Evolutionary conservation across 2,797 vertebrate species (phyloP), one percentile per base, ranked within the genome.

Genomic region (Lepidocolaptes lacrymiger): DNA sequence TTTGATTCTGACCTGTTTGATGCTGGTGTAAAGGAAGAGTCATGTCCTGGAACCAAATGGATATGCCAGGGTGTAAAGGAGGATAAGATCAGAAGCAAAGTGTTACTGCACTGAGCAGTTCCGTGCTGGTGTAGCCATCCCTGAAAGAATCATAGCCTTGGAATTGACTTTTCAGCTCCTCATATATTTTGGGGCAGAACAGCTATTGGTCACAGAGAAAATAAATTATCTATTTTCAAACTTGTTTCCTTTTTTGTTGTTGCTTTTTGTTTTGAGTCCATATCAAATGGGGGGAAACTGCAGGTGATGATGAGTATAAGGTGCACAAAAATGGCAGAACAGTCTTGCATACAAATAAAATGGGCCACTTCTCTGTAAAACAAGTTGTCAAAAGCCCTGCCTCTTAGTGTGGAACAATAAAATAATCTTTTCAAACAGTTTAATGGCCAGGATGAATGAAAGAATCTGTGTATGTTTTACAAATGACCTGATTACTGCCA

Each of bases 401-500:
- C 49, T 86, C 54, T 92, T 91, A 89, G 82, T 72, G 61, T 0
- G 1, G 81, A 94, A 92, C 93, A 94, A 85, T 91, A 88, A 95
- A 96, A 89, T 85, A 85, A 95, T 94, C 73, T 92, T 95, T 94
- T 80, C 91, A 87, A 94, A 39, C 73, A 63, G 15, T 71, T 82
- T 92, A 94, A 81, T 82, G 68, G 76, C 76, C 93, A 92, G 71
- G 88, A 92, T 95, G 93, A 95, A 91, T 95, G 94, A 96, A 96
- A 82, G 92, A 95, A 95, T 61, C 78, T 81, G 89, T 89, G 88
- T 96, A 52, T 91, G 94, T 79, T 96, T 95, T 91, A 88, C 86
- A 88, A 96, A 96, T 22, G 56, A 48, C 93, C 93, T 89, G 95
- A 93, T 96, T 95, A 91, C 88, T 93, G 92, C 93, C 89, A 91